Evolutionary conservation across 2,113 vertebrate genomes (phyloP).

Genomic region (Oxyura jamaicensis): DNA sequence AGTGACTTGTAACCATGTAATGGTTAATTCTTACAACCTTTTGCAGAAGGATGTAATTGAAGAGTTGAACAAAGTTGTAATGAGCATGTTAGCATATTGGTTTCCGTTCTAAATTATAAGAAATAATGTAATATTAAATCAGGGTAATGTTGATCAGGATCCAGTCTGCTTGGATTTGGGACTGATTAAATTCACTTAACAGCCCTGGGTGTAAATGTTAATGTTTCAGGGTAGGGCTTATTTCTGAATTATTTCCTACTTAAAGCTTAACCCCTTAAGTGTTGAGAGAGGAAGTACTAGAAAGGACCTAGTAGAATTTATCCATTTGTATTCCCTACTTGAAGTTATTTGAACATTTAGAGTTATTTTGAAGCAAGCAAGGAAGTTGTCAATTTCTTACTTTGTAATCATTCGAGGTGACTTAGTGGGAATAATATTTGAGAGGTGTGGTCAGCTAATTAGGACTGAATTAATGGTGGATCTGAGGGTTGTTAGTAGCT

Average conservation of each 20-base stretch:
- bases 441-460: neutral
- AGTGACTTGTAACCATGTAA: constrained; percentile 50
- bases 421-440: neutral
- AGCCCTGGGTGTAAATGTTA: neutral
- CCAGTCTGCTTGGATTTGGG: neutral
- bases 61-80: constrained; percentile 49
- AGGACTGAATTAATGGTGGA: neutral
- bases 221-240: neutral
- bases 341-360: neutral
- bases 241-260: neutral
- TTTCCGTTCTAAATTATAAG: neutral
- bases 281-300: neutral
- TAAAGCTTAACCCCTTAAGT: neutral
- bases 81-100: neutral
- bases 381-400: neutral
- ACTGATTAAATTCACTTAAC: neutral
- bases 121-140: neutral
- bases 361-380: neutral
- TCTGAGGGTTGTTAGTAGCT: neutral
- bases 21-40: constrained; percentile 39
- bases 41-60: neutral
- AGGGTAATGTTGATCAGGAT: neutral
- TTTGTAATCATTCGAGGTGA: neutral
- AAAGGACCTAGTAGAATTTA: neutral
- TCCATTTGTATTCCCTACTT: neutral